Conservation (phyloP, 2,888 invertebrate genomes). For the Oithona nana region DNA sequence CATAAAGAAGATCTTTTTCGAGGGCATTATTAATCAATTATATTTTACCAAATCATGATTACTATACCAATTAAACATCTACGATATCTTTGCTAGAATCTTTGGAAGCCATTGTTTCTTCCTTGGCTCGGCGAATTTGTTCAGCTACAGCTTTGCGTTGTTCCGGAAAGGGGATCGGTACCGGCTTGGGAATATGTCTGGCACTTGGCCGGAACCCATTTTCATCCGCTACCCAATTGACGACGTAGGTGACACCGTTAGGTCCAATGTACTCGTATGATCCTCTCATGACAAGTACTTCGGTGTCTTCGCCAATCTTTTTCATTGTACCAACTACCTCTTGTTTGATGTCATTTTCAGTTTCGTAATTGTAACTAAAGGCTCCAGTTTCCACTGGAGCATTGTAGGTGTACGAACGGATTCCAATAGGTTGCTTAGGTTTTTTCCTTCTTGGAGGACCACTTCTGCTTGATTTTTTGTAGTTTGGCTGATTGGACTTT, state of each 20-base stretch:
- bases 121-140: conserved; percentile 13
- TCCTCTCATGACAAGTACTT: conserved; percentile 12
- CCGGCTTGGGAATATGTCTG: conserved; percentile 3
- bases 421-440: neutral
- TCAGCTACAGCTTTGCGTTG: conserved; percentile 15
- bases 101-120: too few relatives aligned
- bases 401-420: neutral
- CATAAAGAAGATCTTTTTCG: too few relatives aligned
- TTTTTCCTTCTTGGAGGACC: too few relatives aligned
- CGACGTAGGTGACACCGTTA: conserved; percentile 9
- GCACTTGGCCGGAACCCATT: conserved; percentile 10
- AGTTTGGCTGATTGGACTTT: too few relatives aligned
- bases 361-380: conserved; percentile 1
- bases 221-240: conserved; percentile 15
- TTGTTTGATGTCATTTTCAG: conserved; percentile 15
- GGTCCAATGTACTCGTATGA: conserved; percentile 9
- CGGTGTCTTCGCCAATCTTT: neutral
- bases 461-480: too few relatives aligned
- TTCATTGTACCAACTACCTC: conserved; percentile 8
- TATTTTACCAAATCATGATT: too few relatives aligned
- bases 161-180: conserved; percentile 12
- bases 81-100: too few relatives aligned
- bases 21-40: too few relatives aligned
- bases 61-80: too few relatives aligned
- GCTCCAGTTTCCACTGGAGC: neutral